These are phyloP conservation scores for Proisotoma minuta DNA, from an alignment of 2,888 invertebrate species.

Conservation along the genomic window DNA sequence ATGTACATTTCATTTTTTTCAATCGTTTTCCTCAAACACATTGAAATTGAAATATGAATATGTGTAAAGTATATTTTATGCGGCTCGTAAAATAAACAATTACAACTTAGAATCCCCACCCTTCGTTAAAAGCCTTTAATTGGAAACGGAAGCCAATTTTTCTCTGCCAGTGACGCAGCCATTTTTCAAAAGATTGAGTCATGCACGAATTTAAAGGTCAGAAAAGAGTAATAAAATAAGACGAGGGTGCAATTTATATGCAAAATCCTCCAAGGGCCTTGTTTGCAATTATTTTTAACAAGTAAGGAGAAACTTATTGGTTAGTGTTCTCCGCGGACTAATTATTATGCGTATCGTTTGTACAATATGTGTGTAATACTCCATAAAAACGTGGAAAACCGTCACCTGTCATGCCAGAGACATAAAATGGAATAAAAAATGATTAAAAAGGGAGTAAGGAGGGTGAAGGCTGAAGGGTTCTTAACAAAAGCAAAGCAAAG, in stretches of 20 bases:
- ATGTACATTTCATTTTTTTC: neutral
- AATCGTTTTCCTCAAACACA: neutral
- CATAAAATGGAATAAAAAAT: constrained; percentile 13
- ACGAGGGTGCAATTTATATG: neutral
- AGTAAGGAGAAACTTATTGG: constrained; percentile 3
- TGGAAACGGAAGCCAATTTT: constrained; percentile 43
- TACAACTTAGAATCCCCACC: constrained; percentile 5
- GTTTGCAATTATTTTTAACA: constrained; percentile 17
- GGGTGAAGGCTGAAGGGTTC: constrained; percentile 15
- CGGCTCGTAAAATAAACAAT: constrained; percentile 22
- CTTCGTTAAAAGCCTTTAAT: constrained; percentile 33
- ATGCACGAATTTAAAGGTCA: constrained; percentile 9
- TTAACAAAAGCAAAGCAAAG: constrained; percentile 9
- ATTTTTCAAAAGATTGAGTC: constrained; percentile 14
- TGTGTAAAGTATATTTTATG: no score
- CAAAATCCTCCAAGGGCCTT: neutral
- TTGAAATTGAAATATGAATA: no score
- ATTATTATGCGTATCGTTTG: no score
- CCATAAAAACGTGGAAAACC: constrained; percentile 7
- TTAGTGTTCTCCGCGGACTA: constrained; percentile 8
- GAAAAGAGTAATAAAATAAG: neutral
- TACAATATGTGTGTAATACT: no score
- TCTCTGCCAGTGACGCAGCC: constrained; percentile 22
- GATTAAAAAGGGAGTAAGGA: constrained; percentile 18
- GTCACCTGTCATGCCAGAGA: constrained; percentile 13